Conservation (phyloP, 2,113 vertebrate species). For the Emydura subglobosa region DNA sequence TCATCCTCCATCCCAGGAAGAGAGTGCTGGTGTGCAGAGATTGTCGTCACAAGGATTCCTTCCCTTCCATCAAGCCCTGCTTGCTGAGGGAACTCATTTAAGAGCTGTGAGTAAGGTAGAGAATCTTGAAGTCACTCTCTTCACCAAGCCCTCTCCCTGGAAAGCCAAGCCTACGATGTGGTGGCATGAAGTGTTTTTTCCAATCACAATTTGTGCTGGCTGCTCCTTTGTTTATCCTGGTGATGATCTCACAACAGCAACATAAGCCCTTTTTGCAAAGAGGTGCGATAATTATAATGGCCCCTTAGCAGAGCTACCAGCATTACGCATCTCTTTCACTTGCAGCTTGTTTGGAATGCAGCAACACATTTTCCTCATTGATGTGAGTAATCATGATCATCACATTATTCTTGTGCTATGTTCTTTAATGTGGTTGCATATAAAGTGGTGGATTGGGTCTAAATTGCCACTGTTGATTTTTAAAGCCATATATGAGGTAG, state of each 20-base stretch:
- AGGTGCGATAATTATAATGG: neutral
- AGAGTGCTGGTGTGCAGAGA: neutral
- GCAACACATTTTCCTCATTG: accelerated
- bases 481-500: neutral
- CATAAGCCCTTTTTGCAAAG: neutral
- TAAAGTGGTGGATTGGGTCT: accelerated
- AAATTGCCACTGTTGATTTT: neutral
- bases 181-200: slow-evolving; percentile 66
- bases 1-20: neutral
- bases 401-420: accelerated
- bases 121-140: neutral
- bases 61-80: neutral
- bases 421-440: neutral
- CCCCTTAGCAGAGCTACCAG: neutral
- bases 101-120: neutral
- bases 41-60: neutral
- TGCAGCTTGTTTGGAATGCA: neutral
- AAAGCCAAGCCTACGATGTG: slow-evolving; percentile 49
- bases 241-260: slow-evolving; percentile 66
- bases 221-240: slow-evolving; percentile 71
- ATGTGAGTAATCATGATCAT: accelerated
- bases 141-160: neutral
- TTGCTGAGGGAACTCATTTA: neutral
- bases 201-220: slow-evolving; percentile 67
- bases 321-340: neutral